Evolutionary conservation across 1,140 invertebrate genomes (phyloP).

Genomic region (Bombus superbus): DNA sequence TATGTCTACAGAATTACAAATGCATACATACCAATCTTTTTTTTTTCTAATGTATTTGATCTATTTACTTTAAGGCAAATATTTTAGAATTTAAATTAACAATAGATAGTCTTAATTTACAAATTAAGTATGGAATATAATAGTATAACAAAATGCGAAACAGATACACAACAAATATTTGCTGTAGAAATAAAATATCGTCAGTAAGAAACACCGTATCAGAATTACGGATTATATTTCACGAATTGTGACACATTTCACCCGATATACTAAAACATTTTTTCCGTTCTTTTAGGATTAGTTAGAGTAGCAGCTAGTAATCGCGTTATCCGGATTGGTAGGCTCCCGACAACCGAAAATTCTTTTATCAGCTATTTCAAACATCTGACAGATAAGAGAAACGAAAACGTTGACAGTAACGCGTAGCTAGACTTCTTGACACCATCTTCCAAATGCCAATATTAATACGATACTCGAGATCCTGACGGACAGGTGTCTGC

Average conservation of each 20-base stretch:
- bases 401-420: slow-evolving; percentile 30
- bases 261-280: slow-evolving; percentile 7
- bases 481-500: slow-evolving; percentile 57
- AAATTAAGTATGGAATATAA: no score
- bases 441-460: neutral
- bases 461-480: slow-evolving; percentile 2
- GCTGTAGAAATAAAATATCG: neutral
- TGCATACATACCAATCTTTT: neutral
- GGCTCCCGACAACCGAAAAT: neutral
- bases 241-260: slow-evolving; percentile 22
- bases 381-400: slow-evolving; percentile 27
- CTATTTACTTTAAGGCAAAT: neutral
- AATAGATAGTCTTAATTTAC: neutral
- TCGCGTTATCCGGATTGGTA: slow-evolving; percentile 22
- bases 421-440: neutral
- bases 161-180: neutral
- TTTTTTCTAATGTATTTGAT: neutral
- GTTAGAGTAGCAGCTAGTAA: neutral
- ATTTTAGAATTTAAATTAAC: neutral
- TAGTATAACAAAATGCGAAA: neutral
- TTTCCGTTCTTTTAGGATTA: neutral
- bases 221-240: slow-evolving; percentile 23
- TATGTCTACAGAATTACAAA: neutral
- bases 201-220: slow-evolving; percentile 11
- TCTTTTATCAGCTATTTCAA: slow-evolving; percentile 14